phyloP scores from a whole-genome alignment of 1,140 invertebrate species.

The Drosophila pectinifera region DNA sequence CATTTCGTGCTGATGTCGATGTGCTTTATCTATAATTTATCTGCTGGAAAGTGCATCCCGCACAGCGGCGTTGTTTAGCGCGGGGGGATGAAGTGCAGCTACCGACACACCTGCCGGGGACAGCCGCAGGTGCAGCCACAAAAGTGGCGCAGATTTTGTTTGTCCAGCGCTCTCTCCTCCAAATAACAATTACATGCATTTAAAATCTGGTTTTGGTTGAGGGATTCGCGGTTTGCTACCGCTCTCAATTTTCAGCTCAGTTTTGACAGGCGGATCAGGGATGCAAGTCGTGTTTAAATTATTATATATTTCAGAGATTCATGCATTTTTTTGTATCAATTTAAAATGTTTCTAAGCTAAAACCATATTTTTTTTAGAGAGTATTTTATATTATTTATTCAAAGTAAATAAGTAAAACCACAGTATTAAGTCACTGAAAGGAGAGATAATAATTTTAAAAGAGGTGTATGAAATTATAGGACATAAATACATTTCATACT shows the following conservation, averaged over 20 bases:
- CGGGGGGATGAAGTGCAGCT: too few species aligned
- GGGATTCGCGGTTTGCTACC: slow-evolving; percentile 29
- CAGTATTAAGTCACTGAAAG: too few species aligned
- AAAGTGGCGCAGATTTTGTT: slow-evolving; percentile 60
- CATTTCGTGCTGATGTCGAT: slow-evolving; percentile 33
- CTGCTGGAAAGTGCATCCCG: slow-evolving; percentile 35
- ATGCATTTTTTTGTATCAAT: background rate
- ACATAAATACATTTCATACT: too few species aligned
- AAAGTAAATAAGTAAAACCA: too few species aligned
- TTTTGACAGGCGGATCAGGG: slow-evolving; percentile 13
- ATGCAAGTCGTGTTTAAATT: background rate
- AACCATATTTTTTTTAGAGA: too few species aligned
- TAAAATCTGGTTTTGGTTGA: slow-evolving; percentile 58
- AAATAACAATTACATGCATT: slow-evolving; percentile 64
- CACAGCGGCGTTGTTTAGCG: slow-evolving; percentile 7
- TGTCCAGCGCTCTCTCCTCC: slow-evolving; percentile 15
- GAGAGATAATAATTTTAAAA: too few species aligned
- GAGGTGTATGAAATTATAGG: too few species aligned
- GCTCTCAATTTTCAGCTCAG: background rate
- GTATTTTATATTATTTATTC: too few species aligned
- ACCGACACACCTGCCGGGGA: slow-evolving; percentile 46
- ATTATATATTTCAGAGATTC: background rate
- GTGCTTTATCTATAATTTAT: slow-evolving; percentile 62
- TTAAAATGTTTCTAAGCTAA: background rate
- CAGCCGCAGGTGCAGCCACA: slow-evolving; percentile 43